Percentiles rank a stretch among this genome's conserved stretches.
These are phyloP conservation scores for Scophthalmus maximus DNA, from an alignment of 2,113 vertebrate genomes.

Conservation along the genomic window DNA sequence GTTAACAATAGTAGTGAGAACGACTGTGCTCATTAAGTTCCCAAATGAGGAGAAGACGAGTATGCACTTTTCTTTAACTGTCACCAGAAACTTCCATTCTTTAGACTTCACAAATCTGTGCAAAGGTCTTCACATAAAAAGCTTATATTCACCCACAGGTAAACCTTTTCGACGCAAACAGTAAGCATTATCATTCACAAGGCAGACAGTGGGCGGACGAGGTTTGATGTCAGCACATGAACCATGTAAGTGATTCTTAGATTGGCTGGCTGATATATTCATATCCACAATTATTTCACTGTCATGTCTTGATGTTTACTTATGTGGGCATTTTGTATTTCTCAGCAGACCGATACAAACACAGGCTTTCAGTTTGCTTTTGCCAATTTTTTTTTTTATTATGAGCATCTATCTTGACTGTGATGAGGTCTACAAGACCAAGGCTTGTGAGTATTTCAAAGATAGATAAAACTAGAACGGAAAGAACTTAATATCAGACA, in stretches of 20 bases:
- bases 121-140: no score
- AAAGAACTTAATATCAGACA: constrained; percentile 19
- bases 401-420: constrained; percentile 7
- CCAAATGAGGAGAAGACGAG: neutral
- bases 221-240: no score
- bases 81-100: no score
- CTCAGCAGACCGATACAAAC: neutral
- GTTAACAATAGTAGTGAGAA: constrained; percentile 3
- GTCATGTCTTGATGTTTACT: neutral
- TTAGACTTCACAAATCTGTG: no score
- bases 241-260: constrained; percentile 25
- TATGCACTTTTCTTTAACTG: constrained; percentile 16
- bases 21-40: neutral
- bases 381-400: constrained; percentile 6
- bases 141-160: no score
- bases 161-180: no score
- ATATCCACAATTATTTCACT: constrained; percentile 33
- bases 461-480: constrained; percentile 18
- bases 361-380: neutral
- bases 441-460: constrained; percentile 31
- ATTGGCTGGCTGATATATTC: no score
- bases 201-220: no score
- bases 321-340: no score
- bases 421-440: neutral
- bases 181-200: no score